phyloP scores from a whole-genome alignment of 2,888 invertebrate genomes.

The Parnassius orleans region DNA sequence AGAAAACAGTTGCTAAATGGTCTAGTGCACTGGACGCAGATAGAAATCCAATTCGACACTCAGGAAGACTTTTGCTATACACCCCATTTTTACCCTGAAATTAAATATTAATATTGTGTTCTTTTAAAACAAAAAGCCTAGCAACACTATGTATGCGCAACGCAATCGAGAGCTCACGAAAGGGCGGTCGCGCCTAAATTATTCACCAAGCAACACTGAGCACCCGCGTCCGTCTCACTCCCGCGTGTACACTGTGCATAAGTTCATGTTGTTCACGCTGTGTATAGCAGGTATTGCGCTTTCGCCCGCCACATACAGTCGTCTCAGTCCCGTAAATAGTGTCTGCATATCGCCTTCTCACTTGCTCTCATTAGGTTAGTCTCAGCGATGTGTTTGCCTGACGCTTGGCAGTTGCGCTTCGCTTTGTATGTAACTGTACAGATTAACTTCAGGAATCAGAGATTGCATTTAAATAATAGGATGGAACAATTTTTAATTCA shows the following conservation, averaged over 20 bases:
- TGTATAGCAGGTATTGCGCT: slow-evolving; percentile 69
- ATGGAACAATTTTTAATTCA: too few species aligned
- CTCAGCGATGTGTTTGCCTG: slow-evolving; percentile 68
- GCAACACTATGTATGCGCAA: slow-evolving; percentile 32
- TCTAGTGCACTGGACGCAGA: too few species aligned
- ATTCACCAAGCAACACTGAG: slow-evolving; percentile 74
- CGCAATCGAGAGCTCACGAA: slow-evolving; percentile 45
- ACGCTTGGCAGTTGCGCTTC: slow-evolving; percentile 74
- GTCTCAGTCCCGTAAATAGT: slow-evolving; percentile 44
- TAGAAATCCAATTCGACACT: too few species aligned
- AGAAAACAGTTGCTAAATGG: too few species aligned
- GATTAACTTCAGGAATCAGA: slow-evolving; percentile 39
- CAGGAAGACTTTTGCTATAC: too few species aligned
- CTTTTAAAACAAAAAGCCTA: slow-evolving; percentile 26
- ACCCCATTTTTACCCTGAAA: too few species aligned
- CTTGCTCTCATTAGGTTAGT: slow-evolving; percentile 78
- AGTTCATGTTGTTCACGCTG: slow-evolving; percentile 41
- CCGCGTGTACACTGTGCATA: slow-evolving; percentile 29
- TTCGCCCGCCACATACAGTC: slow-evolving; percentile 69
- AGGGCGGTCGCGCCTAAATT: slow-evolving; percentile 73
- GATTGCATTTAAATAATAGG: neutral
- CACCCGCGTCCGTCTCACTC: slow-evolving; percentile 51
- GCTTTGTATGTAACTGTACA: slow-evolving; percentile 43
- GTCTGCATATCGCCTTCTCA: slow-evolving; percentile 46
- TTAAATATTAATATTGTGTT: neutral